Evolutionary conservation across 2,888 invertebrate genomes (phyloP), one percentile per base, ranked within the genome.

Genomic region (Archips crataeganus): DNA sequence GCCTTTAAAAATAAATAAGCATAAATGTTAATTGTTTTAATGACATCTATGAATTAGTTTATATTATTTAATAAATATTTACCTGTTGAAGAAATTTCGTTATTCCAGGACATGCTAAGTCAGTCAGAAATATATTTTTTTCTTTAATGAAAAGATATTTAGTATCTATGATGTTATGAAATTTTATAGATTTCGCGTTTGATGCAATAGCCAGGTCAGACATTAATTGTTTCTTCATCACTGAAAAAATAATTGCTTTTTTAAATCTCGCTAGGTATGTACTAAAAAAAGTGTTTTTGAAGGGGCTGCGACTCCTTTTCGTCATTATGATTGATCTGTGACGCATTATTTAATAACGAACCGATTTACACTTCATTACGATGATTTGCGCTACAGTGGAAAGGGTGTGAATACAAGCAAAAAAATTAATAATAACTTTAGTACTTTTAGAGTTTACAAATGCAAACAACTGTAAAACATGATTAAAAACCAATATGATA

Each of bases 81-180:
- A 88, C 90, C 79, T 82, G 74, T 74, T 79, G 71, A 0, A 87
- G 74, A 65, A 86, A 83, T 47, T 47, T 23, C 15, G 66, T 72
- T 2, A 75, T 75, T n/a, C 76, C 74, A 3, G 78, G 71, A 74
- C 89, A 88, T 47, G 77, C 80, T 23, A 81, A 42, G 64, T 88
- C 85, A 2, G 75, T 62, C 34, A 87, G 32, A 39, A 84, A 79
- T 10, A 85, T 4, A 9, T 82, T 66, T 42, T 82, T 74, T 70
- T 82, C 74, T 68, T 71, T 74, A 34, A 69, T 64, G 11, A 36
- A n/a, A 3, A 71, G 74, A 15, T 80, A 78, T 47, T 75, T 62
- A 59, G 78, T 54, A 42, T 77, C 73, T 47, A 77, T 76, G n/a
- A 78, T 70, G 2, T 78, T 62, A 2, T 82, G 73, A 71, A 82